A percentile compares a stretch with the other conserved stretches of the same genome.
These are phyloP conservation scores for Dendrophyllia cribrosa DNA, from an alignment of 64 coral and sea anemone genomes.

Conservation along the genomic window DNA sequence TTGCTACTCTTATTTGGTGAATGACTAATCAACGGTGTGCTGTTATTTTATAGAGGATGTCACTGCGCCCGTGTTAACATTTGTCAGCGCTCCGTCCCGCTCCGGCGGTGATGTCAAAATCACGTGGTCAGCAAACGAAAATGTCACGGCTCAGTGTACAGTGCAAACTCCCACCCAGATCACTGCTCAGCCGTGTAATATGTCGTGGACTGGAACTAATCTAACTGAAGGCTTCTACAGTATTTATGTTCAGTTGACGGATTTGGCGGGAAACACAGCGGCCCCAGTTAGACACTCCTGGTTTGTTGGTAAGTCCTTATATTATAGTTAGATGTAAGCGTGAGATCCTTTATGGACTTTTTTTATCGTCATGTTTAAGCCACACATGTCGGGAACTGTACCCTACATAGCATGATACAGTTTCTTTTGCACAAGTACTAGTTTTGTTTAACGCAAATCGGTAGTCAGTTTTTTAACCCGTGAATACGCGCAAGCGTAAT, in stretches of 20 bases:
- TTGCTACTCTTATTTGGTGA: background rate
- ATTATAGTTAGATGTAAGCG: background rate
- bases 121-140: constrained; percentile 71
- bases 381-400: too few species aligned
- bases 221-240: constrained; percentile 71
- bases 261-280: constrained; percentile 75
- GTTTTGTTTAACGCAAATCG: too few species aligned
- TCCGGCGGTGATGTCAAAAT: constrained; percentile 55
- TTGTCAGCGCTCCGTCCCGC: constrained; percentile 37
- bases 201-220: constrained; percentile 74
- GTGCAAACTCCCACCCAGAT: constrained; percentile 71
- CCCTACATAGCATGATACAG: too few species aligned
- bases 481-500: too few species aligned
- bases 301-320: constrained; percentile 73
- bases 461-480: too few species aligned
- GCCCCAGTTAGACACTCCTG: constrained; percentile 73
- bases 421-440: too few species aligned
- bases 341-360: too few species aligned
- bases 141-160: constrained; percentile 70
- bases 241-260: constrained; percentile 74
- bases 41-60: constrained; percentile 44
- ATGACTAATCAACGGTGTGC: background rate
- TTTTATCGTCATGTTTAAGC: too few species aligned
- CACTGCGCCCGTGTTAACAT: constrained; percentile 63
- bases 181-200: constrained; percentile 50